These are phyloP conservation scores for Pithys albifrons DNA, from an alignment of 2,113 vertebrate species.

Conservation along the genomic window DNA sequence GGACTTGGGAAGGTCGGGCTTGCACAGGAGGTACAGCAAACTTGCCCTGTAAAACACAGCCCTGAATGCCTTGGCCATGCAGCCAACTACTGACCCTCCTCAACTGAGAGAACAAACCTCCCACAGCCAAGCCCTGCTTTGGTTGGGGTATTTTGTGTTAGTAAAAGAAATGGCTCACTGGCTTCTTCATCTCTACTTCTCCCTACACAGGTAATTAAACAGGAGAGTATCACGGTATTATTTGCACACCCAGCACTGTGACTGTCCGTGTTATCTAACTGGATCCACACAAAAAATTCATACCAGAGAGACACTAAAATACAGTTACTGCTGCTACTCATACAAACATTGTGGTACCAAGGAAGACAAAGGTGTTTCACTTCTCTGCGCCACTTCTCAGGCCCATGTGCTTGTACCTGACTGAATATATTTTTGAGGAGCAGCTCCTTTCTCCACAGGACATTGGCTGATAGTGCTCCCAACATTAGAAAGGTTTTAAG, in stretches of 20 bases:
- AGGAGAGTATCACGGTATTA: background rate
- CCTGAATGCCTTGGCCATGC: background rate
- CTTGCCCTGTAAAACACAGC: background rate
- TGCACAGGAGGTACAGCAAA: background rate
- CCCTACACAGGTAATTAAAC: background rate
- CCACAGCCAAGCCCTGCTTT: background rate
- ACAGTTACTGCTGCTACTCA: background rate
- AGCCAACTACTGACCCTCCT: background rate
- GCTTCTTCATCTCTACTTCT: background rate
- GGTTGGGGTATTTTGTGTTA: background rate
- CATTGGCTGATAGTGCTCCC: background rate
- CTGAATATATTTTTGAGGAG: background rate
- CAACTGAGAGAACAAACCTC: background rate
- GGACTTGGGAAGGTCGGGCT: background rate
- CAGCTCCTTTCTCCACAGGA: background rate
- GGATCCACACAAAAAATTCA: background rate
- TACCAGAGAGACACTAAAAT: background rate
- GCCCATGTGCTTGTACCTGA: background rate
- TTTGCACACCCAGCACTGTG: background rate
- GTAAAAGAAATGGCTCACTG: background rate
- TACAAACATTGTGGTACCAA: constrained; percentile 19
- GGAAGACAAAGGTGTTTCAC: constrained; percentile 4
- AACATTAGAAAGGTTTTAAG: background rate
- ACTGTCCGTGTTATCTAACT: background rate
- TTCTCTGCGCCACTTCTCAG: background rate